phyloP scores from a whole-genome alignment of 2,888 invertebrate species.

The Microplitis deprimator region DNA sequence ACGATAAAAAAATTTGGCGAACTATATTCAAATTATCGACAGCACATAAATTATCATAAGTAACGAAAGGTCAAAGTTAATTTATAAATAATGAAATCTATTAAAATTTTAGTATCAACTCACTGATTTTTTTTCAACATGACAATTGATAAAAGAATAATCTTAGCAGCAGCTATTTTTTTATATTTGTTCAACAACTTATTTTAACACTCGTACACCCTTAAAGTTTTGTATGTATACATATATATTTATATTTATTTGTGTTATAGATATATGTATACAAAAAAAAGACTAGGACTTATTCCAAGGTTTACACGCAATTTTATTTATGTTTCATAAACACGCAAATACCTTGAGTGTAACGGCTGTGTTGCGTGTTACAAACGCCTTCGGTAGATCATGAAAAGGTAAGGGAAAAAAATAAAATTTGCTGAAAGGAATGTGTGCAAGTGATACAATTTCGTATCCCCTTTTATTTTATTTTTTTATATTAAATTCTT shows the following conservation, averaged over 20 bases:
- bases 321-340: slow-evolving; percentile 8
- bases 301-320: slow-evolving; percentile 14
- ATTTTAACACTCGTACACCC: background rate
- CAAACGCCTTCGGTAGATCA: background rate
- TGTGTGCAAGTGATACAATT: background rate
- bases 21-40: no score
- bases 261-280: background rate
- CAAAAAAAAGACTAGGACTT: background rate
- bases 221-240: background rate
- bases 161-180: background rate
- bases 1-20: no score
- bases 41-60: no score
- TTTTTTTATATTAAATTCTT: background rate
- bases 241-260: background rate
- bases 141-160: background rate
- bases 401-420: background rate
- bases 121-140: background rate
- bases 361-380: slow-evolving; percentile 9
- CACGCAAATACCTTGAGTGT: slow-evolving; percentile 11
- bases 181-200: background rate
- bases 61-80: no score
- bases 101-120: no score
- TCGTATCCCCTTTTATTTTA: background rate
- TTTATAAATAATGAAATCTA: no score
- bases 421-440: background rate